phyloP scores from a whole-genome alignment of 2,113 vertebrate genomes.

The Turdus rufiventris region DNA sequence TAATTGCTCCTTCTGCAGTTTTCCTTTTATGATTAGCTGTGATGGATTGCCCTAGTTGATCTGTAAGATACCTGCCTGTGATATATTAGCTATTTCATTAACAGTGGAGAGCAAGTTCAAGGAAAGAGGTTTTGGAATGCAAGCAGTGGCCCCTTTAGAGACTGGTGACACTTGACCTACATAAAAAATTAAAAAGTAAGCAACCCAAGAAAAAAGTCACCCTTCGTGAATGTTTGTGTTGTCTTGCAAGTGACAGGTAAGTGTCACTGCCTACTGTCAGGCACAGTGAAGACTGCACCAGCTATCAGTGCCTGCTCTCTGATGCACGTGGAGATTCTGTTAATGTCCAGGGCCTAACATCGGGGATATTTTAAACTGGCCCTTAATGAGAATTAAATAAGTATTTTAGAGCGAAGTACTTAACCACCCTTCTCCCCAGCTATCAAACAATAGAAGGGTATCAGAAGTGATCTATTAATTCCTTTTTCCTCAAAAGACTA shows the following conservation, averaged over 20 bases:
- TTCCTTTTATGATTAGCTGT: slow-evolving; percentile 2
- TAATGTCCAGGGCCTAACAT: background rate
- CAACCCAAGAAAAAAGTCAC: background rate
- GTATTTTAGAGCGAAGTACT: background rate
- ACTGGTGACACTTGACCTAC: background rate
- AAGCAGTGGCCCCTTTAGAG: background rate
- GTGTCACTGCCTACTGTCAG: background rate
- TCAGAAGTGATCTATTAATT: background rate
- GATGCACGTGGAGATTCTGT: background rate
- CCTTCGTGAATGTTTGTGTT: background rate
- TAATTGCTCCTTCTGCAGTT: slow-evolving; percentile 17
- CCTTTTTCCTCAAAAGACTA: background rate
- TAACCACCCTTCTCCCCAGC: background rate
- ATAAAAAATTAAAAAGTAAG: background rate
- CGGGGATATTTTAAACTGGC: background rate
- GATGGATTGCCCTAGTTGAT: background rate
- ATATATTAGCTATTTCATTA: slow-evolving; percentile 17
- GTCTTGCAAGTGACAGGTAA: background rate
- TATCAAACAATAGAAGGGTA: background rate
- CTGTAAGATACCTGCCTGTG: background rate
- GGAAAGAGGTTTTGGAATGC: background rate
- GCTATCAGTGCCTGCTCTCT: background rate
- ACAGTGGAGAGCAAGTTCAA: background rate
- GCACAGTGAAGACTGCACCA: background rate
- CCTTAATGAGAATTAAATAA: background rate